Base-by-base conservation (phyloP, 2,888 invertebrate species). In the Patella pellucida region DNA sequence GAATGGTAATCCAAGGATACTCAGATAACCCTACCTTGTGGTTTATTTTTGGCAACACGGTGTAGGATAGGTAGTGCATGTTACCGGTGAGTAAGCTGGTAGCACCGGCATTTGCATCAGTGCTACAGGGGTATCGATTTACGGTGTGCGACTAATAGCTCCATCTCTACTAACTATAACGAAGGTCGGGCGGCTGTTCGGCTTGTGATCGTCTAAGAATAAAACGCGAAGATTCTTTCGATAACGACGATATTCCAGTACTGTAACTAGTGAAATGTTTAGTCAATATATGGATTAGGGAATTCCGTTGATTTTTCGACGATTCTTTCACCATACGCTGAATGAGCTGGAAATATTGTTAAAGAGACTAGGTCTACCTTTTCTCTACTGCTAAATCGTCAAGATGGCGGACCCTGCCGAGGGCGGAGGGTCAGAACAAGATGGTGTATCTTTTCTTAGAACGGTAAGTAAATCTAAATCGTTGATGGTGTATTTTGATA, bases 391-490 rank as follows among this genome's bases (percentile, higher is more conserved):
- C n/a, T 52, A 67, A 50, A 52, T 16, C 56, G 70, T n/a, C 52
- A 75, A 71, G 51, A 91, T 91, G 91, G 88, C 89, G 79, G 91
- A 91, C 80, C 85, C 89, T 69, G 90, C 90, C 70, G 91, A 91
- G 80, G 86, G 88, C 56, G 97, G 96, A 90, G 96, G 97, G 85
- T 97, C 98, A 90, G 98, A 99, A 93, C 98, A 98, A 93, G 99
- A 99, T 95, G 99, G 99, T 94, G 97, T 99, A 93, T 99, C 98
- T 92, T 99, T 99, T 94, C 94, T 99, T 89, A 95, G 99, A 90
- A 99, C 99, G 95, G 98, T 99, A 92, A 95, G 96, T 93, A 68
- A 50, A 72, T 51, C 15, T 54, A n/a, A 52, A 56, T 56, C 56
- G 52, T 16, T 54, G 41, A 67, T 41, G 68, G n/a, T 62, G 5